Conservation (phyloP, 53 echinoderm and acorn worm genomes). For the Holothuria scabra region DNA sequence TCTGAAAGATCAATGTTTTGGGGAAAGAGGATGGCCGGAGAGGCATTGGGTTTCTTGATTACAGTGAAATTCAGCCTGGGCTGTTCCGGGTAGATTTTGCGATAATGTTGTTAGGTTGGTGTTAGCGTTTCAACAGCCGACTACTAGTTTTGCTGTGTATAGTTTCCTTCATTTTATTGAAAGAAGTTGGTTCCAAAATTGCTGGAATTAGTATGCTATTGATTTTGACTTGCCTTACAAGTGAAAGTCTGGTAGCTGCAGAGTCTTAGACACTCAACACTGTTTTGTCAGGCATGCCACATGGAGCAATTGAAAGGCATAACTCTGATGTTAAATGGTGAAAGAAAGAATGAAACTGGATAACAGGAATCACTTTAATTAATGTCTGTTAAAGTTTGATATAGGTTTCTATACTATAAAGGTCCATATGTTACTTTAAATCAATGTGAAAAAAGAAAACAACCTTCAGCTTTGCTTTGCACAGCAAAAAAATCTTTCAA, state of each 20-base stretch:
- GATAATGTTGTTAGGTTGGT: slow-evolving; percentile 32
- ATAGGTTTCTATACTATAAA: too few species aligned
- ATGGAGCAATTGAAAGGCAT: not conserved
- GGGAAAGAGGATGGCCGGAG: slow-evolving; percentile 2
- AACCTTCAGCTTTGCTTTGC: too few species aligned
- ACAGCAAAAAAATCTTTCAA: too few species aligned
- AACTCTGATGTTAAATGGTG: not conserved
- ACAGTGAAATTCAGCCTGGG: slow-evolving; percentile 13
- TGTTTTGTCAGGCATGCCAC: not conserved
- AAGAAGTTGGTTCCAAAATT: slow-evolving; percentile 9
- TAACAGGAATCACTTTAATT: too few species aligned
- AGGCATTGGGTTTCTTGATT: slow-evolving; percentile 42
- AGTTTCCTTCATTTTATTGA: too few species aligned
- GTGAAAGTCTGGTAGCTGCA: not conserved
- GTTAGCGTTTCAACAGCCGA: not conserved
- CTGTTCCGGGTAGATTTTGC: slow-evolving; percentile 1
- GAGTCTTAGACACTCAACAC: too few species aligned
- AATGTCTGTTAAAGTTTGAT: too few species aligned
- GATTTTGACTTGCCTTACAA: slow-evolving; percentile 21
- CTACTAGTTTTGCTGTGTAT: too few species aligned
- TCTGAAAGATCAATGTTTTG: slow-evolving; percentile 42
- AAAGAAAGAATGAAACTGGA: too few species aligned
- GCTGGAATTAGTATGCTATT: slow-evolving; percentile 41
- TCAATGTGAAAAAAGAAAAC: too few species aligned
- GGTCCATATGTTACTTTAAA: too few species aligned